Evolutionary conservation across 1,140 invertebrate species (phyloP), one percentile per base, ranked within the genome.

Genomic region (Tetramorium simillimum): DNA sequence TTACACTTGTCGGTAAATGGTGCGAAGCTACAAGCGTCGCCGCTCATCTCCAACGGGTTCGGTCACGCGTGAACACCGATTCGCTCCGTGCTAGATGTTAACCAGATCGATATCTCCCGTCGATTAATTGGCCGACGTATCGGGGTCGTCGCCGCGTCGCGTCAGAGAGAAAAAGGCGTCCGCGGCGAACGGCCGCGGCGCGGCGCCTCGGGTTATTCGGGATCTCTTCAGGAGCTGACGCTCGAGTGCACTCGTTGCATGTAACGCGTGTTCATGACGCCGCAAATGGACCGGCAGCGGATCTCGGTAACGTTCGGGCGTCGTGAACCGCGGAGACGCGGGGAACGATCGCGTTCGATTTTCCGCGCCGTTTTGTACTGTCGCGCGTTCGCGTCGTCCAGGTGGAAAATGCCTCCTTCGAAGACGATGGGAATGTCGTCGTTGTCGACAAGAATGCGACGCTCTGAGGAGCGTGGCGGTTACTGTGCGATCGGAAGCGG

Each of bases 51-150:
- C 33, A 16, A 80, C 33, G n/a, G 14, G 18, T 37, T 21, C 63
- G 21, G 58, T 77, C 56, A 78, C 73, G 78, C 49, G 37, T 21
- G 80, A 33, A 58, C 18, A 73, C 33, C 69, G 46, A 84, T 84
- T 85, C 60, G 49, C 73, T 78, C 18, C 82, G 58, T 78, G 43
- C 82, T 85, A 78, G 58, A 77, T 78, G 73, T 51, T 78, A 85
- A 76, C 3, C 70, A 77, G 82, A 85, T 85, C 70, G 62, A 65
- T 78, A 69, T 86, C 76, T 63, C 76, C 40, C 24, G 40, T 65
- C 75, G 76, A 80, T 86, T 69, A 80, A 86, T 86, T 81, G 63
- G 18, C 40, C 51, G 33, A 33, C 51, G 43, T 67, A 78, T 67
- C 51, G 60, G 24, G 63, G 63, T 46, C 60, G 37, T 43, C 18